phyloP scores from a whole-genome alignment of 2,797 vertebrate genomes.

The Streptopelia turtur region DNA sequence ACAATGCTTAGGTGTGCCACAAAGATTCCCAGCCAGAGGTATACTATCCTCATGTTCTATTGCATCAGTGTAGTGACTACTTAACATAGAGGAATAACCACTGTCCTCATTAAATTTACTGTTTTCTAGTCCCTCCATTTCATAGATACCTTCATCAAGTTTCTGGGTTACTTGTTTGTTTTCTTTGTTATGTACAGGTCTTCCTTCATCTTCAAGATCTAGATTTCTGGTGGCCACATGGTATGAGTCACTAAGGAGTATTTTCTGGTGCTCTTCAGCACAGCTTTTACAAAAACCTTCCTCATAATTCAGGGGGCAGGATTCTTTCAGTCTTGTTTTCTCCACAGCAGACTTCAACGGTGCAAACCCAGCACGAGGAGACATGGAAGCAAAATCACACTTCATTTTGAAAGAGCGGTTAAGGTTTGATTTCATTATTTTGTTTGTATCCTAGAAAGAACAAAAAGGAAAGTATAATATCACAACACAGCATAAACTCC shows the following conservation, averaged over 20 bases:
- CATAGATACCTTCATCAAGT: slow-evolving; percentile 40
- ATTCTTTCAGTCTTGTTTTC: slow-evolving; percentile 51
- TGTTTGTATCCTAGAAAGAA: slow-evolving; percentile 61
- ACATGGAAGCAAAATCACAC: slow-evolving; percentile 48
- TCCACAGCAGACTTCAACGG: slow-evolving; percentile 46
- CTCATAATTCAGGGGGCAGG: slow-evolving; percentile 29
- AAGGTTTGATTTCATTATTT: slow-evolving; percentile 11
- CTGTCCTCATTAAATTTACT: slow-evolving; percentile 84
- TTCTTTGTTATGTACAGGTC: slow-evolving; percentile 86
- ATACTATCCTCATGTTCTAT: slow-evolving; percentile 72
- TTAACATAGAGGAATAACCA: slow-evolving; percentile 89
- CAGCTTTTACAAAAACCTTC: slow-evolving; percentile 64
- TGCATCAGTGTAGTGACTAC: slow-evolving; percentile 67
- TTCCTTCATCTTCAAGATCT: slow-evolving; percentile 61
- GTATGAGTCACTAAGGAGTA: slow-evolving; percentile 23
- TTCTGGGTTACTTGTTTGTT: slow-evolving; percentile 73
- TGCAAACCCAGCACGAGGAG: slow-evolving; percentile 31
- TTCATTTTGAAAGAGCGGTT: slow-evolving; percentile 72
- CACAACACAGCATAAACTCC: neutral
- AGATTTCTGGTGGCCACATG: neutral
- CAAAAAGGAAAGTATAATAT: neutral
- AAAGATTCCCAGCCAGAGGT: slow-evolving; percentile 63
- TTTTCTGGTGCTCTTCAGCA: slow-evolving; percentile 55
- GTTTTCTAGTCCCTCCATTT: slow-evolving; percentile 65
- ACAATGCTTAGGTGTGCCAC: slow-evolving; percentile 58